A percentile compares a stretch with the other conserved stretches of the same genome.
Conservation (phyloP, 2,888 invertebrate species). For the Perizoma affinitatum region DNA sequence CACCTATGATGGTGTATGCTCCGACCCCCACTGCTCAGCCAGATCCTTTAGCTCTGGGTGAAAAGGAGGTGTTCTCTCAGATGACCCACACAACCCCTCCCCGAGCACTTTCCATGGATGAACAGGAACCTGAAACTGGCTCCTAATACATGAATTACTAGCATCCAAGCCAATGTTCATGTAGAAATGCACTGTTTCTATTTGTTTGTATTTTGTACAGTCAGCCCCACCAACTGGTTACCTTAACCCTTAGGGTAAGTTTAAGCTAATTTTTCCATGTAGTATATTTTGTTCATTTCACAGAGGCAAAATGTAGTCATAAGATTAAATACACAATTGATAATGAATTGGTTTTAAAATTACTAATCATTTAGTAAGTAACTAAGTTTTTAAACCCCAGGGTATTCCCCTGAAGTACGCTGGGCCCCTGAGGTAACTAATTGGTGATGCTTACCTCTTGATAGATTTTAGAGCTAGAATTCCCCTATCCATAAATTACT, state of each 20-base stretch:
- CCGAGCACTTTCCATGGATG: constrained; percentile 69
- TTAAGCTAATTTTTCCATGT: too few species aligned
- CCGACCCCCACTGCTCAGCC: constrained; percentile 74
- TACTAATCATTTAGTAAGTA: too few species aligned
- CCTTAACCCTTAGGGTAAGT: too few species aligned
- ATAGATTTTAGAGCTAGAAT: constrained; percentile 34
- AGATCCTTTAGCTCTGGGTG: constrained; percentile 76
- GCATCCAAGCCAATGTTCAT: constrained; percentile 51
- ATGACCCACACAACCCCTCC: constrained; percentile 70
- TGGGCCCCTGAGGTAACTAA: too few species aligned
- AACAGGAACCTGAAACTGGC: constrained; percentile 72
- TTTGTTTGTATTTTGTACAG: constrained; percentile 20
- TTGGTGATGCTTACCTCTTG: constrained; percentile 32
- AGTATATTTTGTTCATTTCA: too few species aligned
- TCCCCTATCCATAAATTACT: constrained; percentile 59
- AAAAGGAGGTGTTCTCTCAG: constrained; percentile 80
- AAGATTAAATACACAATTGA: too few species aligned
- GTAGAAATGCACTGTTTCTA: constrained; percentile 62
- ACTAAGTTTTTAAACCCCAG: too few species aligned
- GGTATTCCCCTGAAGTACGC: too few species aligned
- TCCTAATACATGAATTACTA: constrained; percentile 70
- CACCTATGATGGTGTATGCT: constrained; percentile 84
- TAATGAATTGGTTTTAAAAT: too few species aligned
- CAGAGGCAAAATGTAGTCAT: too few species aligned
- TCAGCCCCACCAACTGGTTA: too few species aligned